Percentiles rank a stretch among this genome's conserved stretches.
phyloP scores from a whole-genome alignment of 2,888 invertebrate genomes.

The Caradrina clavipalpis region DNA sequence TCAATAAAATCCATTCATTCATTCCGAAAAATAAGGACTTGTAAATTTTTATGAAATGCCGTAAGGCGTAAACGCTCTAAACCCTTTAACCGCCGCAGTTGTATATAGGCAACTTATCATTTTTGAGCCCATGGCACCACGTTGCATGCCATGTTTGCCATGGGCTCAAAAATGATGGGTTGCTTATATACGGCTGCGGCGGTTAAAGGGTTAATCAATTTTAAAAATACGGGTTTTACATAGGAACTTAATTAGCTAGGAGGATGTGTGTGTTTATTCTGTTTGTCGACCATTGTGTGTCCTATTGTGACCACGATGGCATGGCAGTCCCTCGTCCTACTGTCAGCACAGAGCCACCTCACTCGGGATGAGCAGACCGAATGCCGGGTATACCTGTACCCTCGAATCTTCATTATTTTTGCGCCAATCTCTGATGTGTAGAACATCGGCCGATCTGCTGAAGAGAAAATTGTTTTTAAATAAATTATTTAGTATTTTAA shows the following conservation, averaged over 20 bases:
- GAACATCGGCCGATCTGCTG: slow-evolving; percentile 82
- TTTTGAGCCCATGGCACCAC: too few species aligned
- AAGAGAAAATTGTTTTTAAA: slow-evolving; percentile 1
- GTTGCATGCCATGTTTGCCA: too few species aligned
- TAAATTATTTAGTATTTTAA: not conserved
- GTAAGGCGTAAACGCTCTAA: too few species aligned
- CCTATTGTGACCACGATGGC: slow-evolving; percentile 86
- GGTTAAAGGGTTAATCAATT: too few species aligned
- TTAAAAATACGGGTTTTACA: slow-evolving; percentile 22
- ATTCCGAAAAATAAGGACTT: too few species aligned
- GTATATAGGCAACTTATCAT: too few species aligned
- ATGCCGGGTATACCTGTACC: slow-evolving; percentile 85
- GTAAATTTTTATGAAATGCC: too few species aligned
- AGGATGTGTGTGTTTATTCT: slow-evolving; percentile 84
- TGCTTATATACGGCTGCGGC: too few species aligned
- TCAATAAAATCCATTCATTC: too few species aligned
- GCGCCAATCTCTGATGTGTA: slow-evolving; percentile 84
- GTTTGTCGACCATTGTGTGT: slow-evolving; percentile 80
- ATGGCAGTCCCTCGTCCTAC: slow-evolving; percentile 80
- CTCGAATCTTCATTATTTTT: slow-evolving; percentile 83
- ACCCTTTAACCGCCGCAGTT: too few species aligned
- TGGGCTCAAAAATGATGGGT: too few species aligned
- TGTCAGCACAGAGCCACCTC: slow-evolving; percentile 85
- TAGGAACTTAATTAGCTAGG: slow-evolving; percentile 68
- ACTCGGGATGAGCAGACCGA: slow-evolving; percentile 87